Evolutionary conservation across 2,888 invertebrate genomes (phyloP).

Genomic region (Pterostichus niger): DNA sequence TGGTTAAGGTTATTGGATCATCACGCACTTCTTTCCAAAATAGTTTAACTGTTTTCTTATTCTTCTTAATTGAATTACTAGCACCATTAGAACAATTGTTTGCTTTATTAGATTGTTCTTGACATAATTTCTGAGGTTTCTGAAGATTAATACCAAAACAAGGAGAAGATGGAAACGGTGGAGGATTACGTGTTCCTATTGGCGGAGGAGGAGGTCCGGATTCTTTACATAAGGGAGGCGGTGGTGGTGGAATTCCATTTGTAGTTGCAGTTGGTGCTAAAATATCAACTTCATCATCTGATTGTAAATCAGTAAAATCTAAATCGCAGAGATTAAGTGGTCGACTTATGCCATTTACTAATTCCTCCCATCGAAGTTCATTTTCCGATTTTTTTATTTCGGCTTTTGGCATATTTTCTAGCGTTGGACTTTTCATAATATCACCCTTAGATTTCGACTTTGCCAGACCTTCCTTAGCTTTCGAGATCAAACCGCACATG

Average conservation of each 20-base stretch:
- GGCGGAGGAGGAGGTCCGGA: constrained; percentile 78
- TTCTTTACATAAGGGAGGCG: constrained; percentile 83
- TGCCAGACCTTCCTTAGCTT: constrained; percentile 95
- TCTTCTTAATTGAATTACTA: constrained; percentile 85
- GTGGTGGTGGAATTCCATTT: constrained; percentile 87
- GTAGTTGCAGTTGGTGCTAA: constrained; percentile 83
- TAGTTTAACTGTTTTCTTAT: constrained; percentile 97
- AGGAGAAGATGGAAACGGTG: constrained; percentile 77
- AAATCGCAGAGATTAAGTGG: constrained; percentile 94
- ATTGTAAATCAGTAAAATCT: constrained; percentile 96
- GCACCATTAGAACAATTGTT: constrained; percentile 69
- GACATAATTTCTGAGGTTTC: constrained; percentile 68
- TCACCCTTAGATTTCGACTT: constrained; percentile 92
- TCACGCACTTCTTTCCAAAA: constrained; percentile 98
- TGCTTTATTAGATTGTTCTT: constrained; percentile 68
- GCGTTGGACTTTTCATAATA: constrained; percentile 85
- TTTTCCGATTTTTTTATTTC: constrained; percentile 94
- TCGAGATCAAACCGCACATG: constrained; percentile 93
- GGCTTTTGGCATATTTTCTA: constrained; percentile 82
- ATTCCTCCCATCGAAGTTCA: constrained; percentile 97
- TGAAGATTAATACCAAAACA: constrained; percentile 76
- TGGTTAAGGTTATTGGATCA: constrained; percentile 83
- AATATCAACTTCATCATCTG: constrained; percentile 92
- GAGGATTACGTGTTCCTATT: constrained; percentile 76
- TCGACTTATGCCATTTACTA: constrained; percentile 85